Percentiles rank a stretch among this genome's conserved stretches.
phyloP scores from a whole-genome alignment of 1,140 invertebrate species.

The Diabrotica virgifera region DNA sequence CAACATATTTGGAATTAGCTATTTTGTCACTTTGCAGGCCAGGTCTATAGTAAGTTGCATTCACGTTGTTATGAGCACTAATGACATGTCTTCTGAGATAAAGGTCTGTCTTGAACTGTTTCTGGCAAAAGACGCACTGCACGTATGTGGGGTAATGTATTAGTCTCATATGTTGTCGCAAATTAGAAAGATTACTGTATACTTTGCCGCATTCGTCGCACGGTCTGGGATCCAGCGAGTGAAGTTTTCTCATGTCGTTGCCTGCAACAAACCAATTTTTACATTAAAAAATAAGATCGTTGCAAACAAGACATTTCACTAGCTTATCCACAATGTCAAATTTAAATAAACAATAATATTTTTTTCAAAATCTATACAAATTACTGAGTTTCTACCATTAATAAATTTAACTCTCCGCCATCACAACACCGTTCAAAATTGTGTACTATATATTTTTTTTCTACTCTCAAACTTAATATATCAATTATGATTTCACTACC shows the following conservation, averaged over 20 bases:
- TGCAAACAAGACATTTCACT: slow-evolving; percentile 37
- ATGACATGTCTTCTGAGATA: slow-evolving; percentile 69
- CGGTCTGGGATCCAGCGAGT: slow-evolving; percentile 65
- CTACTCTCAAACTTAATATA: too few relatives aligned
- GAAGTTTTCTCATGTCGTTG: slow-evolving; percentile 53
- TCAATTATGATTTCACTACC: too few relatives aligned
- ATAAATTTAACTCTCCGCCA: too few relatives aligned
- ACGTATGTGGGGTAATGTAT: slow-evolving; percentile 76
- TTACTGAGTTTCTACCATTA: too few relatives aligned
- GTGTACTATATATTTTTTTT: too few relatives aligned
- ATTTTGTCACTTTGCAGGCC: neutral
- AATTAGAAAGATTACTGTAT: slow-evolving; percentile 77
- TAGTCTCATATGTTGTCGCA: slow-evolving; percentile 74
- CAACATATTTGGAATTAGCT: too few relatives aligned
- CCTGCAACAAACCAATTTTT: slow-evolving; percentile 45
- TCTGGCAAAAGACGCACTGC: slow-evolving; percentile 68
- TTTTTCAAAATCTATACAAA: too few relatives aligned
- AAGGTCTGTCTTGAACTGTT: slow-evolving; percentile 75
- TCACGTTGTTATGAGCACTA: slow-evolving; percentile 53
- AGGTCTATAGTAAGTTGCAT: neutral
- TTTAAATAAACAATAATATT: neutral
- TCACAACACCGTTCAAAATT: too few relatives aligned
- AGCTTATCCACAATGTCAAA: neutral
- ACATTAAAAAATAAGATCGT: slow-evolving; percentile 27
- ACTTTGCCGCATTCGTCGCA: slow-evolving; percentile 75